A percentile compares a stretch with the other conserved stretches of the same genome.
These are phyloP conservation scores for Zapus hudsonius DNA, from an alignment of 2,113 vertebrate species.

Conservation along the genomic window DNA sequence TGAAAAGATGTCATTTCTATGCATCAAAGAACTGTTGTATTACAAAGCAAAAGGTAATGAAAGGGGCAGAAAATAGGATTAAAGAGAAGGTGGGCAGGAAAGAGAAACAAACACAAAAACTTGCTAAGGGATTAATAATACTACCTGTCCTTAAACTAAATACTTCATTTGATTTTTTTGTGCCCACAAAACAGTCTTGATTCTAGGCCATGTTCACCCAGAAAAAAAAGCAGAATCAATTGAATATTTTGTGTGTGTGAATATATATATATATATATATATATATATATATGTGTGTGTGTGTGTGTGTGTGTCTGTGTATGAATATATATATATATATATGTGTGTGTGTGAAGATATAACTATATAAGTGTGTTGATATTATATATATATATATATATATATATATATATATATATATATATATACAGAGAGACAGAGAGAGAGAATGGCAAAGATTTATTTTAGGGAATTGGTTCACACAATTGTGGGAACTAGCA, in stretches of 20 bases:
- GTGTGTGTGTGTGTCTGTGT: too few species aligned
- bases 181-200: not conserved
- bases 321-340: too few species aligned
- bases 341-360: too few species aligned
- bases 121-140: not conserved
- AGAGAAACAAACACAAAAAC: not conserved
- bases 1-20: constrained; percentile 67
- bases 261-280: not conserved
- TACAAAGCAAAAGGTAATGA: constrained; percentile 64
- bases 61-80: not conserved
- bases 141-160: not conserved
- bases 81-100: not conserved
- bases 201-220: not conserved
- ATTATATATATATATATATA: not conserved
- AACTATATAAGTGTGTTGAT: too few species aligned
- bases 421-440: not conserved
- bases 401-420: not conserved
- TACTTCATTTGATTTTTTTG: not conserved
- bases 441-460: not conserved
- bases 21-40: constrained; percentile 56
- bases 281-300: too few species aligned
- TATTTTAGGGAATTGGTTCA: not conserved
- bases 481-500: not conserved
- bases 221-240: not conserved
- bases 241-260: not conserved